Base-by-base conservation (phyloP, 30 jellyfish, hydroid and myxozoan species). In the Turritopsis rubra region DNA sequence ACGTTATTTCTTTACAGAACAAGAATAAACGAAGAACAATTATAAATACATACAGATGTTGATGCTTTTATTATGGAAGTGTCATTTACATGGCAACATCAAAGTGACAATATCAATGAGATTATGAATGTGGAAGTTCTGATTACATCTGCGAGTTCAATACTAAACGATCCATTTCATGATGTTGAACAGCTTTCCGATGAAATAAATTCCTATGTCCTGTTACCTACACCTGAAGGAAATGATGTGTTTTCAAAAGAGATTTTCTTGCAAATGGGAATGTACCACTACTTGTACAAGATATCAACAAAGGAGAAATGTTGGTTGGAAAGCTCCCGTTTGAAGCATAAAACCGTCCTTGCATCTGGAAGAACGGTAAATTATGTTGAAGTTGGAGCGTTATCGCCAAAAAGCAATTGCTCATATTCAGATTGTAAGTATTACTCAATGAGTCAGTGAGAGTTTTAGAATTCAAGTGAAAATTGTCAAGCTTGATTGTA, bases 361-460 rank as follows among this genome's bases (percentile, higher is more conserved):
- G 79, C 80, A 17, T 18, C 87, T 41, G 87, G 87, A 8, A 21
- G 87, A 53, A 26, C 87, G 21, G 87, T 80, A 8, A 80, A 80
- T 53, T 80, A 80, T 28, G 53, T 80, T 20, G 87, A 80, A 19
- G 87, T 80, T 80, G 87, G 87, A 21, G 87, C 78, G 21, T 78
- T 53, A 52, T 80, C 87, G 4, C 87, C 87, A 16, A 26, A 52
- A 78, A 52, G 80, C 28, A 80, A 30, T 53, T 19, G 53, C 53
- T 80, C 87, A 1, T 80, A 41, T 53, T 80, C 87, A 1, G 87
- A 80, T 65, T 80, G 87, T 80, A 80, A 80, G 87, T 30, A 5
- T 76, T 26, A 19, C 19, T 72, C 21, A 21, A 23, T 60, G 73
- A 60, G 21, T 21, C 21, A 23, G 19, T 60, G n/a, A n/a, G n/a